phyloP scores from a whole-genome alignment of 2,113 vertebrate genomes.

The Herpetotheres cachinnans region DNA sequence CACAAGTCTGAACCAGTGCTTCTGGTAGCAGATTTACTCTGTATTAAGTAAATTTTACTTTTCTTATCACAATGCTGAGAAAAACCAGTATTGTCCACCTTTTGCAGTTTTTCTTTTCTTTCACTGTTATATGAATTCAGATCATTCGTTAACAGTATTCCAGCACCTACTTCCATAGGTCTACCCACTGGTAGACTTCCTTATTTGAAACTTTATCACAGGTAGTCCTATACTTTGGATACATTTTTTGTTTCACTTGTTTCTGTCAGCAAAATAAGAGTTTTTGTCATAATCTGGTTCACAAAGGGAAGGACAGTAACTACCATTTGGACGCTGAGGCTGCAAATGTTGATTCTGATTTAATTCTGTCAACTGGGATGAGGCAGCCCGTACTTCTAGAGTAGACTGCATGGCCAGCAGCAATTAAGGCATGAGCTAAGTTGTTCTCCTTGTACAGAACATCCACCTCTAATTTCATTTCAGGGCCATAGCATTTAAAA shows the following conservation, averaged over 20 bases:
- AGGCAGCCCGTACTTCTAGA: neutral
- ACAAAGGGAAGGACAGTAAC: neutral
- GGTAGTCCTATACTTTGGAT: neutral
- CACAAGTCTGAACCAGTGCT: neutral
- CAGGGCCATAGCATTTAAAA: slow-evolving; percentile 60
- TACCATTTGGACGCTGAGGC: neutral
- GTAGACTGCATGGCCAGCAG: slow-evolving; percentile 45
- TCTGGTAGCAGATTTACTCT: neutral
- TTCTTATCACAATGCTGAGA: neutral
- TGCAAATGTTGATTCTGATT: neutral
- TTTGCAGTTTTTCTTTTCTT: neutral
- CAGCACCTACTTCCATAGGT: neutral
- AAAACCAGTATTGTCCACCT: neutral
- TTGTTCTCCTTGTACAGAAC: slow-evolving; percentile 3
- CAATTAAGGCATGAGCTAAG: slow-evolving; percentile 55
- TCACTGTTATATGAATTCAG: neutral
- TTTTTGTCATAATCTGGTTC: neutral
- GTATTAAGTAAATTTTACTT: neutral
- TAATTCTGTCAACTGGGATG: neutral
- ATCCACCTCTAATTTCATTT: slow-evolving; percentile 64
- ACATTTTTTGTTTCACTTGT: neutral
- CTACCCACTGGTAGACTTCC: neutral
- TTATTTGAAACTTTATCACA: neutral
- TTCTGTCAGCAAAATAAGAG: neutral
- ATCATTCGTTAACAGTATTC: neutral